Evolutionary conservation across 2,113 vertebrate genomes (phyloP).

Genomic region (Megaleporinus macrocephalus): DNA sequence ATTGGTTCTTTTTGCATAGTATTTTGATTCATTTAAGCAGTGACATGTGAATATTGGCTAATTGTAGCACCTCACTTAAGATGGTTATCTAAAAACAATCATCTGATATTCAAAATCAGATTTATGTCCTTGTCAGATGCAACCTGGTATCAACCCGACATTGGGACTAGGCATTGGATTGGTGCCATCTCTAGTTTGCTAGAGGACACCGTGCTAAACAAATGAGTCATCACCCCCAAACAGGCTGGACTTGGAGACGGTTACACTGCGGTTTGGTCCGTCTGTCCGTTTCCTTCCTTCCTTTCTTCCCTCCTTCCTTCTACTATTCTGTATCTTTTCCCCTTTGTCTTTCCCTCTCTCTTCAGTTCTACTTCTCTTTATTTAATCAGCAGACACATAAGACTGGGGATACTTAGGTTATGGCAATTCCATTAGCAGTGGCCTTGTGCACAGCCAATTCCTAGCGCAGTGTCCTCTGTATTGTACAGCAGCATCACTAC

Average conservation of each 20-base stretch:
- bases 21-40: no score
- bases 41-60: no score
- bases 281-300: neutral
- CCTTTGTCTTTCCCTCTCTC: neutral
- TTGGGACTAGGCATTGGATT: no score
- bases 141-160: no score
- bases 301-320: neutral
- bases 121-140: no score
- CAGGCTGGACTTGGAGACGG: conserved; percentile 10
- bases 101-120: no score
- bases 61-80: no score
- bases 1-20: no score
- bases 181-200: no score
- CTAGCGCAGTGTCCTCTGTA: neutral
- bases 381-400: conserved; percentile 27
- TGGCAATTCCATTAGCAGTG: neutral
- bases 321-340: neutral
- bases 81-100: no score
- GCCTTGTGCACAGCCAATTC: neutral
- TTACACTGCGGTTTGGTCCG: conserved; percentile 16
- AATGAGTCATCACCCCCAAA: conserved; percentile 46
- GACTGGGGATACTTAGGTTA: neutral
- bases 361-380: neutral
- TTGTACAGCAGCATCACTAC: neutral
- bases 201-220: conserved; percentile 15